phyloP scores from a whole-genome alignment of 2,888 invertebrate species.

The Yponomeuta evonymella region DNA sequence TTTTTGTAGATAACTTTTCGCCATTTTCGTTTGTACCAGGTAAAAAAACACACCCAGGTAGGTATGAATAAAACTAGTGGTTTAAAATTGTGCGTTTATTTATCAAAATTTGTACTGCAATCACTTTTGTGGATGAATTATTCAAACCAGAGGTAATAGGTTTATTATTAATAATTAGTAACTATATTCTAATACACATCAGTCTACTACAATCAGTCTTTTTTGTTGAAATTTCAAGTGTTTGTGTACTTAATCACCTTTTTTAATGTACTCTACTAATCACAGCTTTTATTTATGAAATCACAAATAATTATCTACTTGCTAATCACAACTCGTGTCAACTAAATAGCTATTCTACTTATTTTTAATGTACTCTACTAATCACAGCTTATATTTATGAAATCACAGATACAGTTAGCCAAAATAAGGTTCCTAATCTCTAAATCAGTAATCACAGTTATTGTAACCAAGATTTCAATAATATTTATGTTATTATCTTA shows the following conservation, averaged over 20 bases:
- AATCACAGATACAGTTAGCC: constrained; percentile 17
- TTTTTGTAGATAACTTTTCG: too few species aligned
- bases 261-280: constrained; percentile 3
- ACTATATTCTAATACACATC: constrained; percentile 18
- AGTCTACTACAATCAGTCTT: constrained; percentile 16
- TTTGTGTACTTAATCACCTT: too few species aligned
- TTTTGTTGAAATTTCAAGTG: too few species aligned
- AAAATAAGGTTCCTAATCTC: too few species aligned
- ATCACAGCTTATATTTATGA: constrained; percentile 19
- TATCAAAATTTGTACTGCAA: constrained; percentile 18
- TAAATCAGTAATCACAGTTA: constrained; percentile 18
- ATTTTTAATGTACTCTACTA: constrained; percentile 18
- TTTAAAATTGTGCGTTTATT: constrained; percentile 18
- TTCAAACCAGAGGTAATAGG: too few species aligned
- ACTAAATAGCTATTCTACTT: constrained; percentile 19
- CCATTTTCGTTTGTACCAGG: too few species aligned
- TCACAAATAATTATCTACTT: constrained; percentile 13
- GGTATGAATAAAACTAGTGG: constrained; percentile 14
- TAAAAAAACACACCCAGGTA: too few species aligned
- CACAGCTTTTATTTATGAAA: constrained; percentile 18
- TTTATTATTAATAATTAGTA: constrained; percentile 17
- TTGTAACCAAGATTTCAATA: constrained; percentile 21
- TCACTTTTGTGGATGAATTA: background rate
- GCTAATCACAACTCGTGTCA: constrained; percentile 19
- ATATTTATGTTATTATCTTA: constrained; percentile 21